phyloP scores from a whole-genome alignment of 2,888 invertebrate species.

The Vesta saturnalis region DNA sequence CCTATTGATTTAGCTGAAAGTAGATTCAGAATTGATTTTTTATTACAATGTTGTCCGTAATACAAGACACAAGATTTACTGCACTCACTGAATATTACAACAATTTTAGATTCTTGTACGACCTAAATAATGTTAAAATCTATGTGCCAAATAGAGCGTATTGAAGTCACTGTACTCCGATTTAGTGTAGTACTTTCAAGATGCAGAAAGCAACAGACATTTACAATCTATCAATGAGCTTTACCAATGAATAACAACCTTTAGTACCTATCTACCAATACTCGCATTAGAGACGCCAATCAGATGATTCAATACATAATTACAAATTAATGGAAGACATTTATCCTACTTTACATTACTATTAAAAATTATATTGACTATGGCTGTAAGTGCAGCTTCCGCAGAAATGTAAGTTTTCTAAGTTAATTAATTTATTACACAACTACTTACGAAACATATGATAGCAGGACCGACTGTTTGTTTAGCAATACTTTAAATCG shows the following conservation, averaged over 20 bases:
- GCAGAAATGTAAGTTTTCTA: background rate
- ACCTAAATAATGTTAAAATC: no score
- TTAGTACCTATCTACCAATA: no score
- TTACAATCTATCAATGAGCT: conserved; percentile 2
- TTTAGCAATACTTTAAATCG: conserved; percentile 11
- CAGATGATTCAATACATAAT: no score
- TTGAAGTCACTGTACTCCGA: background rate
- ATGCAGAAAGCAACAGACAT: no score
- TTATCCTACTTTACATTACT: conserved; percentile 9
- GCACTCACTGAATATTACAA: no score
- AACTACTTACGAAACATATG: background rate
- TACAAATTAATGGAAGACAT: background rate
- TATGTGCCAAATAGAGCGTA: background rate
- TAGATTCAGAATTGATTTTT: conserved; percentile 5
- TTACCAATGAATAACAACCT: background rate
- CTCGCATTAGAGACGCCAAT: no score
- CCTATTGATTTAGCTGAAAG: background rate
- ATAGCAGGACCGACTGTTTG: conserved; percentile 12
- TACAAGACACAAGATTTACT: no score
- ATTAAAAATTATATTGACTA: no score
- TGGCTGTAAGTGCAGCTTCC: background rate
- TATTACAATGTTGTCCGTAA: no score
- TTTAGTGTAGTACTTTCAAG: conserved; percentile 5
- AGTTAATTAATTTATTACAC: background rate
- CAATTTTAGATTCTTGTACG: no score